phyloP scores from a whole-genome alignment of 2,888 invertebrate genomes.

The Hypselothyrea guttata region DNA sequence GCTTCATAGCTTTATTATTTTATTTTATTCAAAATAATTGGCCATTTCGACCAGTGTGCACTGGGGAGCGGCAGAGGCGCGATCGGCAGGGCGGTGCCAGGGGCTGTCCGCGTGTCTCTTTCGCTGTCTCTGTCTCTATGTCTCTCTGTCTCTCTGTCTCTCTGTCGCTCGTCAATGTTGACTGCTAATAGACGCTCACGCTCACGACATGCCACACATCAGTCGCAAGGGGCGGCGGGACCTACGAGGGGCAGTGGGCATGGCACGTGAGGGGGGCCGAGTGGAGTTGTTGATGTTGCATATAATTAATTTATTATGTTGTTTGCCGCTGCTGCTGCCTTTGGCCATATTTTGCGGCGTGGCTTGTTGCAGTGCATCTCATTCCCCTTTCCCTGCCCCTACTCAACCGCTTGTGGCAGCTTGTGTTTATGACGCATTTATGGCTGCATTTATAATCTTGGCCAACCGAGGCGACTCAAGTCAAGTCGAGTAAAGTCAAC shows the following conservation, averaged over 20 bases:
- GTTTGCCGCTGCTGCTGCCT: slow-evolving; percentile 61
- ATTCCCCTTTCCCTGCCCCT: slow-evolving; percentile 10
- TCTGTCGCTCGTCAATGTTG: slow-evolving; percentile 62
- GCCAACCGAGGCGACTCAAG: slow-evolving; percentile 26
- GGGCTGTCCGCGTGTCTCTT: not conserved
- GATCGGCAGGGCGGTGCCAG: slow-evolving; percentile 42
- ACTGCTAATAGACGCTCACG: slow-evolving; percentile 73
- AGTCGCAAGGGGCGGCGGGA: slow-evolving; percentile 17
- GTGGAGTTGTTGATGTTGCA: slow-evolving; percentile 70
- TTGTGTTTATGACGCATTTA: slow-evolving; percentile 64
- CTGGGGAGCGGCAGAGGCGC: slow-evolving; percentile 15
- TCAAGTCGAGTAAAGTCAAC: too few species aligned
- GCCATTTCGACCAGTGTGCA: too few species aligned
- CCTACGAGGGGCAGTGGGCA: not conserved
- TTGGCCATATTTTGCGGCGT: slow-evolving; percentile 52
- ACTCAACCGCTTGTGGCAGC: slow-evolving; percentile 2
- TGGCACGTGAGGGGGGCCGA: slow-evolving; percentile 13
- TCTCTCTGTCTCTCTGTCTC: not conserved
- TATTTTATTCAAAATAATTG: too few species aligned
- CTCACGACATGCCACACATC: slow-evolving; percentile 69
- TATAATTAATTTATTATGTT: slow-evolving; percentile 77
- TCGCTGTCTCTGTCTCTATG: not conserved
- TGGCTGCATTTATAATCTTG: slow-evolving; percentile 64
- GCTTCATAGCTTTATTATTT: too few species aligned
- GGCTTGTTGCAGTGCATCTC: slow-evolving; percentile 1